Evolutionary conservation across 1,140 invertebrate species (phyloP).

Genomic region (Drosophila navojoa): DNA sequence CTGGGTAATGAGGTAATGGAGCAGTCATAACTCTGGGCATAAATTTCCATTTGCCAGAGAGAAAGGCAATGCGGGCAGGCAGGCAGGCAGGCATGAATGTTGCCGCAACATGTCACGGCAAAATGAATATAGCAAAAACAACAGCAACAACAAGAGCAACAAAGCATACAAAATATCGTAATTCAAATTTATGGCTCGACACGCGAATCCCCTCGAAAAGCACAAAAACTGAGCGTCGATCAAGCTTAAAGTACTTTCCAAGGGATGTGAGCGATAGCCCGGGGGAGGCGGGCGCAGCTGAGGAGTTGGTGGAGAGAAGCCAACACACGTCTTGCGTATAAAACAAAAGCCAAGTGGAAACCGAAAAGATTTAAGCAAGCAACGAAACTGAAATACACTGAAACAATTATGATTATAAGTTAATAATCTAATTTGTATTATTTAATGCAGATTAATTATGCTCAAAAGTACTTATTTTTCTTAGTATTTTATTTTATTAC

Average conservation of each 20-base stretch:
- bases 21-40: conserved; percentile 42
- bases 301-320: background rate
- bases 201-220: conserved; percentile 46
- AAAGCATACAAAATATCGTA: conserved; percentile 40
- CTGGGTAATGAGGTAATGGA: conserved; percentile 45
- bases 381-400: conserved; percentile 10
- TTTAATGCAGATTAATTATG: too few species aligned
- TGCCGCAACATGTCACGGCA: conserved; percentile 47
- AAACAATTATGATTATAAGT: too few species aligned
- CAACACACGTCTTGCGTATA: conserved; percentile 36
- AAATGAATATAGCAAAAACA: conserved; percentile 20
- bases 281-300: background rate
- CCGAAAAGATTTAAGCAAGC: conserved; percentile 4
- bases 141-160: conserved; percentile 17
- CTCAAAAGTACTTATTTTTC: too few species aligned
- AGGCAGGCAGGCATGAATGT: conserved; percentile 34
- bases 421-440: too few species aligned
- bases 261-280: background rate
- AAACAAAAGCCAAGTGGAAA: conserved; percentile 47
- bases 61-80: conserved; percentile 21
- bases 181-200: conserved; percentile 56
- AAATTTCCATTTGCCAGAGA: conserved; percentile 38
- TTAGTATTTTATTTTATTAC: too few species aligned
- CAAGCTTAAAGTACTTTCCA: conserved; percentile 35
- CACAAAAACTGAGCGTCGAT: conserved; percentile 42